Conservation (phyloP, 2,113 vertebrate genomes). For the Caranx melampygus region DNA sequence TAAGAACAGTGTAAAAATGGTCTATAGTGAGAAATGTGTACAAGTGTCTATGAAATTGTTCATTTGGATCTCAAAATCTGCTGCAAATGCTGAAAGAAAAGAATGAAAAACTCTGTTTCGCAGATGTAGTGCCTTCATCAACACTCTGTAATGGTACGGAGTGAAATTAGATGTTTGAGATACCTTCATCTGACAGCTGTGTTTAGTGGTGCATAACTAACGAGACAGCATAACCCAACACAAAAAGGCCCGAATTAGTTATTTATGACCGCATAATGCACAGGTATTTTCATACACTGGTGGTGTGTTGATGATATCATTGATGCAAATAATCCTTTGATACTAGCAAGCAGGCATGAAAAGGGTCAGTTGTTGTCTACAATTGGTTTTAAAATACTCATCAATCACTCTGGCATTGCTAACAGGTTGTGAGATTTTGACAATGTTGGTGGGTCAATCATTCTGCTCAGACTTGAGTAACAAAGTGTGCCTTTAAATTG, state of each 20-base stretch:
- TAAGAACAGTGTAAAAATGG: not conserved
- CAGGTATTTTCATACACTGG: not conserved
- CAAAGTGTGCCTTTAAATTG: slow-evolving; percentile 27
- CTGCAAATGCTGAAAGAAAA: not conserved
- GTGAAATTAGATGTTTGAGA: slow-evolving; percentile 15
- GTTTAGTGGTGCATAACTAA: slow-evolving; percentile 18
- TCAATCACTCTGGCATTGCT: slow-evolving; percentile 12
- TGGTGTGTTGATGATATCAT: not conserved
- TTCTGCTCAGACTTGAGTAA: slow-evolving; percentile 32
- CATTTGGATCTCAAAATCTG: slow-evolving; percentile 1
- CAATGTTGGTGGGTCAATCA: slow-evolving; percentile 23
- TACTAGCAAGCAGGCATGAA: not conserved
- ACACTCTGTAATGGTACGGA: not conserved
- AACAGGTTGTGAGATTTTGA: slow-evolving; percentile 14
- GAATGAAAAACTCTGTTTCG: not conserved
- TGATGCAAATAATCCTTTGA: not conserved
- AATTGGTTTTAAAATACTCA: not conserved
- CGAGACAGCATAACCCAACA: not conserved
- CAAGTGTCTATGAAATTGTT: slow-evolving; percentile 5
- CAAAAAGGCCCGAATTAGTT: not conserved
- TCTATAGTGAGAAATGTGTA: slow-evolving; percentile 8
- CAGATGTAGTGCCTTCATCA: not conserved
- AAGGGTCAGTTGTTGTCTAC: not conserved
- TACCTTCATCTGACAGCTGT: not conserved
- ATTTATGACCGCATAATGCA: not conserved